phyloP scores from a whole-genome alignment of 2,113 vertebrate species.

The Sinocyclocheilus rhinocerous region DNA sequence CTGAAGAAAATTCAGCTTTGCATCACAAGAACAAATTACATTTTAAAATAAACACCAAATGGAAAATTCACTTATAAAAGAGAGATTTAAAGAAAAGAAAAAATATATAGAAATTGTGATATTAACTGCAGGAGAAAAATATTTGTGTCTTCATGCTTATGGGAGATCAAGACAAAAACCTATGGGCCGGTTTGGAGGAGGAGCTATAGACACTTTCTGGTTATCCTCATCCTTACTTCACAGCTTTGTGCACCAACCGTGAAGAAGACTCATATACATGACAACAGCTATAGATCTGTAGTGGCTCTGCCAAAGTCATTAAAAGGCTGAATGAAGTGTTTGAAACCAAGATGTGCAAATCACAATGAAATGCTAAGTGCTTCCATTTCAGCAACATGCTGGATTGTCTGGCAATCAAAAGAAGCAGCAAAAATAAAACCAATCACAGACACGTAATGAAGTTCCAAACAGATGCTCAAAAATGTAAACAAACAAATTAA shows the following conservation, averaged over 20 bases:
- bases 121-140: neutral
- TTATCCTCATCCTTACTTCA: slow-evolving; percentile 58
- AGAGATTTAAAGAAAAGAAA: neutral
- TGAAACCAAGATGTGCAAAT: slow-evolving; percentile 75
- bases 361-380: slow-evolving; percentile 64
- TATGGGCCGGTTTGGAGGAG: slow-evolving; percentile 68
- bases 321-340: slow-evolving; percentile 73
- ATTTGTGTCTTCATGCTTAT: no score
- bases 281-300: slow-evolving; percentile 80
- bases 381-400: slow-evolving; percentile 61
- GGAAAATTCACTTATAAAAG: neutral
- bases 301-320: slow-evolving; percentile 79
- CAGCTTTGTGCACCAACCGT: slow-evolving; percentile 73
- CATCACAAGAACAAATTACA: neutral
- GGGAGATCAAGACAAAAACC: slow-evolving; percentile 68
- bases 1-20: neutral
- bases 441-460: neutral
- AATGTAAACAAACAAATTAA: neutral
- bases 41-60: neutral
- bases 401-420: slow-evolving; percentile 53
- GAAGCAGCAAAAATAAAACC: slow-evolving; percentile 34
- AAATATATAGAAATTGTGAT: neutral
- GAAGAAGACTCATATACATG: slow-evolving; percentile 79
- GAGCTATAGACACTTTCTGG: slow-evolving; percentile 53
- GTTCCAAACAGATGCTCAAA: slow-evolving; percentile 13